Percentiles rank a stretch among this genome's conserved stretches.
Conservation (phyloP, 1,140 invertebrate genomes). For the Nasonia vitripennis region DNA sequence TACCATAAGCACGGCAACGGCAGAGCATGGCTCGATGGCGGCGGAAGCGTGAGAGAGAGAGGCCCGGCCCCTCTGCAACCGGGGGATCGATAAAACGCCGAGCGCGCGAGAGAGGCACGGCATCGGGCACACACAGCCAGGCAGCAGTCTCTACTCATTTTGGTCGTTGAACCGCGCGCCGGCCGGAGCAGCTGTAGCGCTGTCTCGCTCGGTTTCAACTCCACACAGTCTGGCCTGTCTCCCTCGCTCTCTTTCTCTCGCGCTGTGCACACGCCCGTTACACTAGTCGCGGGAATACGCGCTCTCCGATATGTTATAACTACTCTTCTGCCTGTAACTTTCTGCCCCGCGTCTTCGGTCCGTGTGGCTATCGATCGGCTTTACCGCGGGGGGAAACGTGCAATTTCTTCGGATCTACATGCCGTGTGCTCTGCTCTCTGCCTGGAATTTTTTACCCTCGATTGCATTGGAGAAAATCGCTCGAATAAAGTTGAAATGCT, state of each 20-base stretch:
- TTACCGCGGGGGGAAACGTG: too few relatives aligned
- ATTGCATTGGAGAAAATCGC: too few relatives aligned
- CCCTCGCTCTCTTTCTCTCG: neutral
- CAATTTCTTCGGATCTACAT: too few relatives aligned
- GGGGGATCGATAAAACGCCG: conserved; percentile 64
- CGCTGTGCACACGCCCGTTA: neutral
- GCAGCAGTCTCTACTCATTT: conserved; percentile 55
- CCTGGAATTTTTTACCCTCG: too few relatives aligned
- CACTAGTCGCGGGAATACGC: neutral
- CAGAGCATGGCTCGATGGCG: neutral
- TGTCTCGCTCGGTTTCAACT: neutral
- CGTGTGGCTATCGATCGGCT: too few relatives aligned
- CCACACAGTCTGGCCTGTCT: neutral
- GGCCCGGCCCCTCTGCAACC: conserved; percentile 31
- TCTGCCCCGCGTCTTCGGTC: neutral
- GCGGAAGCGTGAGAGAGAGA: neutral
- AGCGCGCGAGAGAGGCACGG: conserved; percentile 10
- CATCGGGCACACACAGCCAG: neutral
- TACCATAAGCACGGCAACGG: too few relatives aligned
- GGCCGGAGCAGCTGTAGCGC: conserved; percentile 8
- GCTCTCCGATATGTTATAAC: neutral
- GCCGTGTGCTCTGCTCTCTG: too few relatives aligned
- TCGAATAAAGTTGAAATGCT: too few relatives aligned
- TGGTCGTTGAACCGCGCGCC: conserved; percentile 64
- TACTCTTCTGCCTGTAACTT: neutral